Base-by-base conservation (phyloP, 2,888 invertebrate genomes). In the Euphydryas editha region DNA sequence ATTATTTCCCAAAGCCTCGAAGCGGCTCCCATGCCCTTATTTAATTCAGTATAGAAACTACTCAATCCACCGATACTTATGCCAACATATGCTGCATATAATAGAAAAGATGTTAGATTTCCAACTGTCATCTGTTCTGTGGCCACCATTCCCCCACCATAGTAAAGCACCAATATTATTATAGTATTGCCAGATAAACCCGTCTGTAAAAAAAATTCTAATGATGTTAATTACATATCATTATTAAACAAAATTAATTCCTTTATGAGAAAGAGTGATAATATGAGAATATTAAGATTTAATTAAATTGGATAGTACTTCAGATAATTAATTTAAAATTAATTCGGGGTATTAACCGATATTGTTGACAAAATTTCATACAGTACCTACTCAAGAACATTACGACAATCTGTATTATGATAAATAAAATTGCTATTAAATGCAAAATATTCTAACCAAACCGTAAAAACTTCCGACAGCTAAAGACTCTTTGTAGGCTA, bases 1-100 rank as follows among this genome's bases (percentile, higher is more conserved):
- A 98, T 95, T 64, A 99, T 94, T 81, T 98, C 96, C 96, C 98
- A 99, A 24, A 99, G 92, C 62, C 99, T 94, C 0, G 96, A 94
- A 3, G 98, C 97, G 0, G 99, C 98, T 0, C 99, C 99, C 3
- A 99, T 87, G 0, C 98, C 98, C 81, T 97, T 97, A 90, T 98
- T 99, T 71, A 99, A 84, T 81, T 99, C 99, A 0, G 98, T 96
- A 83, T 99, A 99, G 86, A 99, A 99, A 74, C 95, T 96, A 56
- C 97, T 97, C n/a, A 99, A 83, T 13, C 98, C 98, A 56, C 96
- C 96, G 46, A 99, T 95, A 46, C 98, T 98, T 37, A 98, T 94
- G 13, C 98, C 98, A 17, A 98, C 97, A 78, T 98, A 99, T 0
- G 97, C 98, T 0, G 99, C 98, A 81, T 99, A 99, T 15, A 99